Evolutionary conservation across 2,888 invertebrate genomes (phyloP), one percentile per base, ranked within the genome.

Genomic region (Andrena chrysosceles): DNA sequence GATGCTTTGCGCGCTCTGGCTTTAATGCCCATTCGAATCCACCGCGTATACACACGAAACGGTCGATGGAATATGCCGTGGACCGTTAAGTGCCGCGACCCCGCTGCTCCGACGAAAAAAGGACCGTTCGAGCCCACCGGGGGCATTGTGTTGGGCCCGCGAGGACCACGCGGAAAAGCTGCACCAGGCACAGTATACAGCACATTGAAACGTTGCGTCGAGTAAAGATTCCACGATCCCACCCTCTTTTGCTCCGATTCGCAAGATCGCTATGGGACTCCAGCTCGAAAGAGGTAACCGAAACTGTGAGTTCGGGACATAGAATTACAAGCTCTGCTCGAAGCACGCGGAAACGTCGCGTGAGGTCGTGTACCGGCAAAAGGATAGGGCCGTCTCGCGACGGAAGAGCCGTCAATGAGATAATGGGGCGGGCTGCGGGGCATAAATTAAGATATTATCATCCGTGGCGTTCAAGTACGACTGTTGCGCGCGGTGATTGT

Each of bases 41-140:
- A 35, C 26, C 67, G 70, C 70, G 80, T 66, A 66, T 78, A 56
- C 70, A 67, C 75, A 70, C 84, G 76, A 83, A 87, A 87, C 83
- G 81, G 68, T 59, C 84, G 81, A 83, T 85, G 84, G 87, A 73
- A 84, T 85, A 86, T 84, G 79, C 84, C 79, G 84, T 49, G 81
- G 81, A 88, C 87, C 87, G 87, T 87, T 87, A 88, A 88, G 86
- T 77, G 88, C 69, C 84, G 81, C 84, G 88, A 87, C 86, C 86
- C 77, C 52, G 49, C 56, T 26, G 49, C 62, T 26, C 62, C 42
- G 35, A 16, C 49, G 64, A 67, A 74, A 83, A 75, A 68, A 66
- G 23, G 35, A 64, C 71, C 52, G 52, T 48, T 59, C 60, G 52
- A 26, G 56, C 77, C 66, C 77, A 62, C 48, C 29, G 69, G 49